Conservation (phyloP, 2,113 vertebrate genomes). For the Nothocercus julius region DNA sequence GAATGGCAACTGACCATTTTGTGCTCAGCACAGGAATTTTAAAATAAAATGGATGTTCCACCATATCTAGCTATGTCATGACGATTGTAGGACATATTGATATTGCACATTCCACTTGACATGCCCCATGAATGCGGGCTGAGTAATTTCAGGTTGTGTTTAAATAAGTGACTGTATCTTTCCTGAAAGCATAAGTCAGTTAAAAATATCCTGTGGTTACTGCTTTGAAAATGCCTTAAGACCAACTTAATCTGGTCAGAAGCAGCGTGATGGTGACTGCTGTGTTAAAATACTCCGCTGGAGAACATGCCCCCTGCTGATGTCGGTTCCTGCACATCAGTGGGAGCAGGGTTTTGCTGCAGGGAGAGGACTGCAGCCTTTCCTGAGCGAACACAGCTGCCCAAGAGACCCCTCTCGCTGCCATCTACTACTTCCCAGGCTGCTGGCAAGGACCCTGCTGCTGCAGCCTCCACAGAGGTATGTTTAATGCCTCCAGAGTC, state of each 20-base stretch:
- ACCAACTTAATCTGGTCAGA: not conserved
- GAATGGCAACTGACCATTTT: not conserved
- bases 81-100: not conserved
- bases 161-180: slow-evolving; percentile 11
- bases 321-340: accelerated
- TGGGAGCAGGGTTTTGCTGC: not conserved
- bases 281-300: not conserved
- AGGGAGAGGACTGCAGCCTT: not conserved
- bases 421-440: not conserved
- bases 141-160: slow-evolving; percentile 19
- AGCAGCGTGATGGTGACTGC: not conserved
- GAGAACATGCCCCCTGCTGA: not conserved
- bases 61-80: not conserved
- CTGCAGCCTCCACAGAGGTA: not conserved
- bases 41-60: not conserved
- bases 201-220: slow-evolving; percentile 20
- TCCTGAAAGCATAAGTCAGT: not conserved
- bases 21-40: not conserved
- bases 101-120: slow-evolving; percentile 49
- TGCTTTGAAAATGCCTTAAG: slow-evolving; percentile 34
- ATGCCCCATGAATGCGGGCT: not conserved
- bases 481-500: not conserved
- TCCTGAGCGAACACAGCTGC: not conserved
- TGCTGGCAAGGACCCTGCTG: not conserved
- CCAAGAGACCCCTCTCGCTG: accelerated